phyloP scores from a whole-genome alignment of 30 jellyfish, hydroid and myxozoan genomes.

The Morbakka virulenta region DNA sequence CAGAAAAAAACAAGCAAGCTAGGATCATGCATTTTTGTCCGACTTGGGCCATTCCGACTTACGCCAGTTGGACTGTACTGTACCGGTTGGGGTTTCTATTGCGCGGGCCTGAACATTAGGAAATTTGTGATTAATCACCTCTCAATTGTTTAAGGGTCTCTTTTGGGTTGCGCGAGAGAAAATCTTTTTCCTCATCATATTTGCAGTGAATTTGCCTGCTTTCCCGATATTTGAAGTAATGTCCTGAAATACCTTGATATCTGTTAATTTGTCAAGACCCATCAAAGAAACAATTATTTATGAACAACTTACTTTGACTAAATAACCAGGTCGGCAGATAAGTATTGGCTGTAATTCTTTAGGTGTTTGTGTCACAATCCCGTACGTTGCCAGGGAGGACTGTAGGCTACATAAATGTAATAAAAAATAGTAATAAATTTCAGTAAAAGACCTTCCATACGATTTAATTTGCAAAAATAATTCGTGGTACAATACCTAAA shows the following conservation, averaged over 20 bases:
- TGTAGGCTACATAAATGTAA: slow-evolving; percentile 51
- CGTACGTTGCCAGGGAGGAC: slow-evolving; percentile 93
- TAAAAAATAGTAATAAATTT: background rate
- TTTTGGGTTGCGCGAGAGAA: too few species aligned
- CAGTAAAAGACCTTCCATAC: background rate
- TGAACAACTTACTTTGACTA: slow-evolving; percentile 64
- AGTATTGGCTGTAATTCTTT: slow-evolving; percentile 91
- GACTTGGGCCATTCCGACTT: too few species aligned
- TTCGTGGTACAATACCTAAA: background rate
- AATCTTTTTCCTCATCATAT: too few species aligned
- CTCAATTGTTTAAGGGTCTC: too few species aligned
- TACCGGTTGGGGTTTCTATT: too few species aligned
- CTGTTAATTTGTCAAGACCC: background rate
- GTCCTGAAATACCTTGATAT: background rate
- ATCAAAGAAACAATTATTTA: background rate
- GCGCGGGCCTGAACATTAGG: too few species aligned
- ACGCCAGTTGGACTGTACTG: too few species aligned
- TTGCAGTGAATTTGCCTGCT: too few species aligned
- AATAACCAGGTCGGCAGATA: slow-evolving; percentile 80
- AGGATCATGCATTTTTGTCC: too few species aligned
- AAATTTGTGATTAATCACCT: too few species aligned
- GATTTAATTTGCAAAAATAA: background rate
- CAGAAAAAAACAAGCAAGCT: too few species aligned
- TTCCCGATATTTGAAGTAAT: too few species aligned
- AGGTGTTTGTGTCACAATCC: slow-evolving; percentile 93